Evolutionary conservation across 1,140 invertebrate genomes (phyloP).

Genomic region (Belonocnema kinseyi): DNA sequence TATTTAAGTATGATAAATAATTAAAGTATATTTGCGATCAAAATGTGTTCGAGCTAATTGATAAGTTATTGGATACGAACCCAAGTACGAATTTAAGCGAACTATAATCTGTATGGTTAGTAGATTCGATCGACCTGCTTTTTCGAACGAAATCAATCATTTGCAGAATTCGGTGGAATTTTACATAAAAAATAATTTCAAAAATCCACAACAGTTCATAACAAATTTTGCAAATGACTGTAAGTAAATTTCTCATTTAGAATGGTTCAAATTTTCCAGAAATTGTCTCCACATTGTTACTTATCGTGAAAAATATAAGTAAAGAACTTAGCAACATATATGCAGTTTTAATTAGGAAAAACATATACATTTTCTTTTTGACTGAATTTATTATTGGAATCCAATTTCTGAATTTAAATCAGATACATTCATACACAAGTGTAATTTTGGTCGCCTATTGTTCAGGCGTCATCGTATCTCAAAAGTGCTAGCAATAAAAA

Average conservation of each 20-base stretch:
- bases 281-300: too few relatives aligned
- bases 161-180: neutral
- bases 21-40: constrained; percentile 20
- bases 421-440: neutral
- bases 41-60: constrained; percentile 24
- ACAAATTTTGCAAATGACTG: neutral
- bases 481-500: neutral
- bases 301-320: too few relatives aligned
- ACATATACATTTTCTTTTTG: too few relatives aligned
- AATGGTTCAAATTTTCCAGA: too few relatives aligned
- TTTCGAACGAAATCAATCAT: neutral
- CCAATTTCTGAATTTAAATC: neutral
- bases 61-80: constrained; percentile 7
- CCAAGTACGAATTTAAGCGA: neutral
- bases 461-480: neutral
- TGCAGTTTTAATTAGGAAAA: too few relatives aligned
- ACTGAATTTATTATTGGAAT: neutral
- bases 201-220: neutral
- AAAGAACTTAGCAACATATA: too few relatives aligned
- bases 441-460: neutral
- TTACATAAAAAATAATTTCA: neutral
- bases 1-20: constrained; percentile 4
- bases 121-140: neutral
- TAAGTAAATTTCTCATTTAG: neutral
- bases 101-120: constrained; percentile 3